phyloP scores from a whole-genome alignment of 2,113 vertebrate genomes.

The Ctenomys sociabilis region DNA sequence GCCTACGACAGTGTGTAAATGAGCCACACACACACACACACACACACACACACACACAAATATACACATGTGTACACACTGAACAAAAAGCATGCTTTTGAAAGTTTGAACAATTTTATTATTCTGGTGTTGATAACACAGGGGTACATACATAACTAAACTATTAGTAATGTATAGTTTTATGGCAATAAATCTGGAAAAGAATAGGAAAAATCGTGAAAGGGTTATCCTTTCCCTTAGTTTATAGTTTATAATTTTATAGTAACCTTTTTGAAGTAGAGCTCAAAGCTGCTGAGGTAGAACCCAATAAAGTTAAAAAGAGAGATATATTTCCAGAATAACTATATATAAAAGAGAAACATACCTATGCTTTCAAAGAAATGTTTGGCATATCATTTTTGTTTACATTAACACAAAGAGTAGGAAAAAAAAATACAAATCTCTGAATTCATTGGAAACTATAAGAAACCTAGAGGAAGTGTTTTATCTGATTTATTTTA shows the following conservation, averaged over 20 bases:
- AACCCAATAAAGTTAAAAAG: neutral
- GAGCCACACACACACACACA: neutral
- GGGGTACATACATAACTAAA: neutral
- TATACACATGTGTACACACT: neutral
- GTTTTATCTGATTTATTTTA: neutral
- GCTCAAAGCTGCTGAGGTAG: neutral
- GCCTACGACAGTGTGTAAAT: neutral
- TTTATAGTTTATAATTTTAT: neutral
- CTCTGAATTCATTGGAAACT: neutral
- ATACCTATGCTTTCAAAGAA: neutral
- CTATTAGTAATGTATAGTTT: neutral
- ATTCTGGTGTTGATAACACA: neutral
- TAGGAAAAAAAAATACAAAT: neutral
- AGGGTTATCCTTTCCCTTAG: neutral
- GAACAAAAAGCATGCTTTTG: neutral
- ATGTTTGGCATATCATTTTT: neutral
- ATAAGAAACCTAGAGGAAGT: neutral
- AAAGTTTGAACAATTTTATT: neutral
- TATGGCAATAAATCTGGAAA: neutral
- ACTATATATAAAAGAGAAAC: neutral
- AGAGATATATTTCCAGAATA: neutral
- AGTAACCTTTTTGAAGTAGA: neutral
- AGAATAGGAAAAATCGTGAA: neutral
- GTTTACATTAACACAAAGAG: neutral
- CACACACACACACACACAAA: neutral